Conservation (phyloP, 2,113 vertebrate genomes). For the Amia ocellicauda region DNA sequence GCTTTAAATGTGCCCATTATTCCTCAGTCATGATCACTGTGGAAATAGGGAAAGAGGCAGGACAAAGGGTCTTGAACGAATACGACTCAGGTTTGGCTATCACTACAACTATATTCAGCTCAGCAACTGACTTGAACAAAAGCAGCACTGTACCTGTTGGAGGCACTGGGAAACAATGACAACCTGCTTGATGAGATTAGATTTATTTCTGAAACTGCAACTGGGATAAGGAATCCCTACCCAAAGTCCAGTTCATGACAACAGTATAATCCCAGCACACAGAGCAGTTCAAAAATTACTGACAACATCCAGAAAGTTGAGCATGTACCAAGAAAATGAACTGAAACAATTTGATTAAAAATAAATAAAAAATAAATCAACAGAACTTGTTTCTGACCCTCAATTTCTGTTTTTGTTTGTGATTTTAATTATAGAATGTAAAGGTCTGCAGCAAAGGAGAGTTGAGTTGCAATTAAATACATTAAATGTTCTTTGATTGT, state of each 20-base stretch:
- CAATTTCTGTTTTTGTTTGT: too few species aligned
- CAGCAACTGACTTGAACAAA: constrained; percentile 77
- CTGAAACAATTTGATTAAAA: too few species aligned
- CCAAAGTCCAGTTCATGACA: constrained; percentile 56
- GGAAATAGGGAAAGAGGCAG: constrained; percentile 47
- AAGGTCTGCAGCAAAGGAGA: too few species aligned
- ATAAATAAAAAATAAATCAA: too few species aligned
- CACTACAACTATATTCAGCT: constrained; percentile 68
- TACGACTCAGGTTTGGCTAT: constrained; percentile 60
- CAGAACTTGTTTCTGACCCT: too few species aligned
- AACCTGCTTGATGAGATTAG: constrained; percentile 78
- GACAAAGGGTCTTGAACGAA: constrained; percentile 66
- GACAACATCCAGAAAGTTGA: constrained; percentile 56
- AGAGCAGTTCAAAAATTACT: constrained; percentile 61
- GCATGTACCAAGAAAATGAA: too few species aligned
- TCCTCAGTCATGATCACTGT: constrained; percentile 37
- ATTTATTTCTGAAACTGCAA: constrained; percentile 72
- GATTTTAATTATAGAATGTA: too few species aligned
- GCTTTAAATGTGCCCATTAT: constrained; percentile 33
- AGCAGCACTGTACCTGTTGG: constrained; percentile 80
- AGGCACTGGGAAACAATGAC: constrained; percentile 74
- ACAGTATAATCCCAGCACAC: constrained; percentile 66
- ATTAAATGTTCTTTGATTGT: too few species aligned
- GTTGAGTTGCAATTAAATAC: too few species aligned
- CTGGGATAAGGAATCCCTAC: constrained; percentile 66